A percentile compares a stretch with the other conserved stretches of the same genome.
phyloP scores from a whole-genome alignment of 2,113 vertebrate genomes.

The Melanerpes formicivorus region DNA sequence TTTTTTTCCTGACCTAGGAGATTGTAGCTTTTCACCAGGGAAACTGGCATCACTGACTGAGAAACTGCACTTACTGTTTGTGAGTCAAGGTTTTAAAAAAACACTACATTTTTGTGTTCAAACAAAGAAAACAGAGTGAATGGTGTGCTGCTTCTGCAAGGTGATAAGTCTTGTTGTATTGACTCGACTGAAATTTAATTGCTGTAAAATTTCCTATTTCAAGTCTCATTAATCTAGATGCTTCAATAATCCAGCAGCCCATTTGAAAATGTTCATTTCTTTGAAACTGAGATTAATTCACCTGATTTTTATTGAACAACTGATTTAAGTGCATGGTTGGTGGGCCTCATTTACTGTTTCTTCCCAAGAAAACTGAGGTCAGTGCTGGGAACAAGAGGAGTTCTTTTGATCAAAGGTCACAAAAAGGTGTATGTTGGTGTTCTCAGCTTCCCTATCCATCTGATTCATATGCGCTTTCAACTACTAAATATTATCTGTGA shows the following conservation, averaged over 20 bases:
- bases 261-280: neutral
- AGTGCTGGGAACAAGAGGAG: neutral
- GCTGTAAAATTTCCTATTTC: conserved; percentile 41
- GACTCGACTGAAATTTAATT: conserved; percentile 39
- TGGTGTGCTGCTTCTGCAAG: neutral
- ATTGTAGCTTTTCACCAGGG: neutral
- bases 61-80: neutral
- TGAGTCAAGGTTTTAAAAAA: neutral
- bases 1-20: neutral
- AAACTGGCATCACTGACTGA: neutral
- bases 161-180: conserved; percentile 25
- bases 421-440: neutral
- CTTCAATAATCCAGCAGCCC: neutral
- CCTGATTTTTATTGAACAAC: neutral
- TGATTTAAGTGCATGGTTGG: neutral
- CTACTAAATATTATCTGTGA: neutral
- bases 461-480: neutral
- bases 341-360: neutral
- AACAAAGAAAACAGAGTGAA: neutral
- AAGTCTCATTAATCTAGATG: conserved; percentile 33
- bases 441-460: neutral
- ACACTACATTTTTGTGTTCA: neutral
- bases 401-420: neutral
- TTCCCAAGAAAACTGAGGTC: neutral
- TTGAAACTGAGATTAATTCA: neutral